A percentile compares a stretch with the other conserved stretches of the same genome.
Conservation (phyloP, 2,797 vertebrate species). For the Silurus aristotelis region DNA sequence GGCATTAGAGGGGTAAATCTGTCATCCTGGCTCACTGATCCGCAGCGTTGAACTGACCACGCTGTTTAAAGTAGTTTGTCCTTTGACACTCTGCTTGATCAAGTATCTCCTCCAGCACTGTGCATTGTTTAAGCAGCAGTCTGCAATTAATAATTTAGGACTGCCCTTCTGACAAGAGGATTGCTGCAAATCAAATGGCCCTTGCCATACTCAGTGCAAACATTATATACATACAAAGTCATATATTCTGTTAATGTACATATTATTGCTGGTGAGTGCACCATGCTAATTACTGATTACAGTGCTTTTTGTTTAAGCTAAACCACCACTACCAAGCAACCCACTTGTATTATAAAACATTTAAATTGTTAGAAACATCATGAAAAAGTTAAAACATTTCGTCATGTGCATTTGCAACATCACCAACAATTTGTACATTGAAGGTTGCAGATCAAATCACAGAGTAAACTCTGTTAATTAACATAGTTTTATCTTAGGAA, state of each 20-base stretch:
- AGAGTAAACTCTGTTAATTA: background rate
- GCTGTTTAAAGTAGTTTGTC: background rate
- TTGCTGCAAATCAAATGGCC: background rate
- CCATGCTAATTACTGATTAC: background rate
- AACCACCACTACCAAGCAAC: background rate
- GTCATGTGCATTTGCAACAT: background rate
- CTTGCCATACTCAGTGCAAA: background rate
- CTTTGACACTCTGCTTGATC: slow-evolving; percentile 15
- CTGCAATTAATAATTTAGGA: slow-evolving; percentile 25
- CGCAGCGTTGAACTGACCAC: background rate
- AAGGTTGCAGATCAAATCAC: background rate
- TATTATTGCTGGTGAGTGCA: background rate
- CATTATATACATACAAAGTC: background rate
- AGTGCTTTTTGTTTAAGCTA: background rate
- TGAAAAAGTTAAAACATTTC: background rate
- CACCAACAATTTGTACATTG: background rate
- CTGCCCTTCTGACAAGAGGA: slow-evolving; percentile 30
- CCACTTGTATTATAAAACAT: background rate
- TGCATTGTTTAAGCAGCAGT: slow-evolving; percentile 35
- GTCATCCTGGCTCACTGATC: background rate
- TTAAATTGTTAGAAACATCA: background rate
- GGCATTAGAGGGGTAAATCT: background rate
- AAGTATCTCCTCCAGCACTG: slow-evolving; percentile 13
- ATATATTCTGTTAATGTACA: no score
- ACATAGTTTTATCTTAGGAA: background rate